Base-by-base conservation (phyloP, 2,113 vertebrate genomes). In the Hassar affinis region DNA sequence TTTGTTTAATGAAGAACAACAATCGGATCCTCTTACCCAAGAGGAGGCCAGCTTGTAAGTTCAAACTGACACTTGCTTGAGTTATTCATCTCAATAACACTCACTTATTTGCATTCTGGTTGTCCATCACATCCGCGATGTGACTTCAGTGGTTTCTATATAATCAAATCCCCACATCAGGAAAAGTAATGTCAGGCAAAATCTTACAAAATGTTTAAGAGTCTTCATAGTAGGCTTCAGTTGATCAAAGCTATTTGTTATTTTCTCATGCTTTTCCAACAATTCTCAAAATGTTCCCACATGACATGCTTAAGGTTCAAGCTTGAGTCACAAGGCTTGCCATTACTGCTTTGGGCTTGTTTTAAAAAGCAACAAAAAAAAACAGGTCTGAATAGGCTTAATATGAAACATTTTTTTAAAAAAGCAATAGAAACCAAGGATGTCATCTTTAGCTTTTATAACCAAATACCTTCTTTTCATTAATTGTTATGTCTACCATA, bases 1-100 rank as follows among this genome's bases (percentile, higher is more conserved):
- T 62, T 84, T 72, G 52, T 33, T 81, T 72, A 49, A 12, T 42
- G 20, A 56, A 62, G 74, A 51, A 14, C 49, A 30, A 82, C 80
- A 76, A 79, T 35, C 61, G 18, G 61, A 86, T 74, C 68, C 78
- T 69, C 56, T 52, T 42, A 4, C 62, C 47, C n/a, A 49, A 27
- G 30, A 57, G 51, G 52, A 57, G n/a, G 15, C 27, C 33, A 35
- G 20, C 51, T 78, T 38, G 30, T 38, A 30, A 78, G 33, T 14
- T 38, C 75, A 77, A 77, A 77, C 12, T 9, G 2, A 78, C 54
- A 57, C 20, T 59, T 17, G 15, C 45, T 8, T 2, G 3, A 72
- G 2, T 22, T 49, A 30, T 51, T 74, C 71, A 51, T 30, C 45
- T 1, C 6, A 49, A 72, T 49, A 74, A 51, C 10, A 72, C 42